These are phyloP conservation scores for Peromyscus attwateri DNA, from an alignment of 2,797 vertebrate genomes.

Conservation along the genomic window DNA sequence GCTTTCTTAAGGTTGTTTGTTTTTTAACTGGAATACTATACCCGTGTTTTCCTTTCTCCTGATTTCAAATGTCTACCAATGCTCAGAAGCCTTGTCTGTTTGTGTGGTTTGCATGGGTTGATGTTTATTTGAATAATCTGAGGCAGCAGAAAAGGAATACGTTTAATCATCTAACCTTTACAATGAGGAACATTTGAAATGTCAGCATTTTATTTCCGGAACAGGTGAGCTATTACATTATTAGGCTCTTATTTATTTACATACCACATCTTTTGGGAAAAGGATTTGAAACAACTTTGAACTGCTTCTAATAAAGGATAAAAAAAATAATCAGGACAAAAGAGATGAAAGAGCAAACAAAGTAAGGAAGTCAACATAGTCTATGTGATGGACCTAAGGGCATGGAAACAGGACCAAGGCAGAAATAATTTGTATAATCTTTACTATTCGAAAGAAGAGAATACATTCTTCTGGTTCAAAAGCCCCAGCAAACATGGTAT, in stretches of 20 bases:
- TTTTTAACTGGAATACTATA: conserved; percentile 71
- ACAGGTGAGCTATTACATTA: conserved; percentile 72
- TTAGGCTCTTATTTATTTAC: conserved; percentile 81
- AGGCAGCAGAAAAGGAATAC: conserved; percentile 74
- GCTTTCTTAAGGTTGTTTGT: conserved; percentile 73
- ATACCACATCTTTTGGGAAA: conserved; percentile 60
- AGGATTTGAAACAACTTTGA: conserved; percentile 68
- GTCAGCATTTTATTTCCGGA: conserved; percentile 83
- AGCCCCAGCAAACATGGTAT: not conserved
- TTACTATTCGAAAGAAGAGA: conserved; percentile 50
- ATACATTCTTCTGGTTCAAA: conserved; percentile 52
- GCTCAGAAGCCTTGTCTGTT: conserved; percentile 69
- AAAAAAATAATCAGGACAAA: conserved; percentile 52
- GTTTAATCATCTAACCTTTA: conserved; percentile 84
- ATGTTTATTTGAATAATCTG: conserved; percentile 83
- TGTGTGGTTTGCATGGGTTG: conserved; percentile 68
- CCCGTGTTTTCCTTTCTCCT: conserved; percentile 70
- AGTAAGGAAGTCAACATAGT: conserved; percentile 54
- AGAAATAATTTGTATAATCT: conserved; percentile 34
- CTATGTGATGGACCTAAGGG: conserved; percentile 3
- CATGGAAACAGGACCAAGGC: not conserved
- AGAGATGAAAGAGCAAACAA: conserved; percentile 29
- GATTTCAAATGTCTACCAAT: conserved; percentile 66
- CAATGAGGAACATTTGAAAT: conserved; percentile 79
- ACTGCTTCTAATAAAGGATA: conserved; percentile 66